Base-by-base conservation (phyloP, 92 coral and sea anemone genomes). In the Hydrozoanthus gracilis region DNA sequence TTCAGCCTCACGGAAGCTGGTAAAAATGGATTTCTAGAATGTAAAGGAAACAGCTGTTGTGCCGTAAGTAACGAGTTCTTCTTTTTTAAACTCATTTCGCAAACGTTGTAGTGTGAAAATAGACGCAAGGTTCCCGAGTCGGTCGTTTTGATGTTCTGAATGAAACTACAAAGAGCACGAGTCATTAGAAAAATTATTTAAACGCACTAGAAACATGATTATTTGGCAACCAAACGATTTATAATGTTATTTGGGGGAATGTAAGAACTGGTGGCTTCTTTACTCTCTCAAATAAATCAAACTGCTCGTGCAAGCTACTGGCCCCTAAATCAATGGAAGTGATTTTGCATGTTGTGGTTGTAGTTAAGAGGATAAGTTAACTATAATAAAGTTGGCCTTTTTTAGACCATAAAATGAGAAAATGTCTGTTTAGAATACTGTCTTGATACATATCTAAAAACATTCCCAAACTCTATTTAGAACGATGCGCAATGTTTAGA, bases 21-120 rank as follows among this genome's bases (percentile, higher is more conserved):
- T 50, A 60, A 64, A 46, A 73, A 69, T 10, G 85, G 85, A 46
- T 20, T 44, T 65, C 74, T 12, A 17, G 62, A 20, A 45, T 80
- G 85, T 49, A 80, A 80, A 49, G 74, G 85, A 17, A 80, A 65
- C 60, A 80, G 85, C 12, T 80, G 85, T 51, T 80, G 85, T 80
- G 73, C 74, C 46, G 85, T 80, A 80, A 80, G 85, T 80, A 16
- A 20, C 7, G 9, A 64, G 62, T 5, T 20, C 35, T 64, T 65
- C 56, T 62, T n/a, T 65, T 20, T 4, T 18, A 64, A 49, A 62
- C 78, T 48, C 46, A 54, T 27, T 62, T 65, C 7, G 74, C 65
- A 80, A 47, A 80, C 73, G 16, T 68, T 14, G 44, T 7, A 46
- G 20, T 13, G 8, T 47, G 12, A 7, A 51, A 8, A 5, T 11